Evolutionary conservation across 2,888 invertebrate genomes (phyloP), one percentile per base, ranked within the genome.

Genomic region (Trachelus troglodyta): DNA sequence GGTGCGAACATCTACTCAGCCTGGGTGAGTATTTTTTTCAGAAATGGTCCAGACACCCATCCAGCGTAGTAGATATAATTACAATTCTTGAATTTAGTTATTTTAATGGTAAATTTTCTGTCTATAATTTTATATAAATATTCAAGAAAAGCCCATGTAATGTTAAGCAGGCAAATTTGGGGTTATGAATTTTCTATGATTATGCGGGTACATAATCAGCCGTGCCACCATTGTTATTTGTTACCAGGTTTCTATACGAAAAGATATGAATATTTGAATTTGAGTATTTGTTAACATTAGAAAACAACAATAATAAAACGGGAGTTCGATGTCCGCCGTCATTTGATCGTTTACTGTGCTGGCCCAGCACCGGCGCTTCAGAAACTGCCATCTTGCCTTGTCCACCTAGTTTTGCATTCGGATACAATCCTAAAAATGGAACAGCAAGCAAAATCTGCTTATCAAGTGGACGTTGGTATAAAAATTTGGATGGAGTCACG

Each of bases 321-420:
- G 56, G 9, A 56, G 56, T 56, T 56, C 56, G 80, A 69, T 94
- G 94, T 83, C 90, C 91, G 2, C 85, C 90, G 11, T 84, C 91
- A n/a, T 94, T 93, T 89, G 94, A 94, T 83, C 93, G 92, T 0
- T 87, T 92, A 74, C 87, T 93, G 69, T 94, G 94, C 83, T 94
- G 94, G 94, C 91, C 92, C 1, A 87, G 88, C 35, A 92, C 93
- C 0, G 83, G 87, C 74, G 91, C 92, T 12, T 92, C 93, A 4
- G 82, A 84, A n/a, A 84, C 90, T 9, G 91, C 91, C 0, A 85
- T 83, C 12, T 90, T 92, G 73, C 88, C 91, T 1, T 94, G 94
- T 84, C 93, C 93, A 1, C 80, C 84, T 0, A 76, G 79, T 23
- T 81, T 77, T 3, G 80, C 84, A 23, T 77, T 85, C 3, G 83